A percentile compares a stretch with the other conserved stretches of the same genome.
Evolutionary conservation across 2,888 invertebrate species (phyloP).

Genomic region (Nysson spinosus): DNA sequence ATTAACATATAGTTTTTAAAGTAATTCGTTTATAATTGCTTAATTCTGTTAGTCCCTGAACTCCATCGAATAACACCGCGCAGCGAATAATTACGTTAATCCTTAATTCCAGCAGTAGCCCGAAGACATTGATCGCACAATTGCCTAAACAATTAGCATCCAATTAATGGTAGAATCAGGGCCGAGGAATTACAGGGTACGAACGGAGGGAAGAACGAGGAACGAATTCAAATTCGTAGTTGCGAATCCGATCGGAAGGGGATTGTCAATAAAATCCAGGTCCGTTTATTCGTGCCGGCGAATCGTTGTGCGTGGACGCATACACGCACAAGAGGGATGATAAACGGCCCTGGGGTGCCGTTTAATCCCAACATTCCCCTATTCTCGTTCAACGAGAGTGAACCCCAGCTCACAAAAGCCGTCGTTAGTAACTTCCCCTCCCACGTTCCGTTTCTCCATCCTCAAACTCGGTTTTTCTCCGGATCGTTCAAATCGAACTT

Average conservation of each 20-base stretch:
- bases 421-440: slow-evolving; percentile 68
- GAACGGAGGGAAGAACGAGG: slow-evolving; percentile 6
- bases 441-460: slow-evolving; percentile 26
- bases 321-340: slow-evolving; percentile 51
- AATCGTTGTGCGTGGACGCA: slow-evolving; percentile 19
- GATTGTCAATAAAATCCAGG: slow-evolving; percentile 26
- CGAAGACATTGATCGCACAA: too few species aligned
- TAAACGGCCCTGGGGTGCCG: slow-evolving; percentile 55
- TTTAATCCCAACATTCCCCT: slow-evolving; percentile 61
- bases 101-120: too few species aligned
- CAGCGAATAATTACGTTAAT: too few species aligned
- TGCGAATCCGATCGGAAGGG: not conserved
- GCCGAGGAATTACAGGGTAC: not conserved
- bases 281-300: slow-evolving; percentile 15
- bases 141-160: not conserved
- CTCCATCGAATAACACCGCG: too few species aligned
- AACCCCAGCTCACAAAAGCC: slow-evolving; percentile 62
- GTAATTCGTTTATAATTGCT: too few species aligned
- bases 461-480: not conserved
- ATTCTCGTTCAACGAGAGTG: slow-evolving; percentile 36
- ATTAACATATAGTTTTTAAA: too few species aligned
- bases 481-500: too few species aligned
- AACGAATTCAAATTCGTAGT: slow-evolving; percentile 10
- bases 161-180: not conserved
- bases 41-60: too few species aligned